A percentile compares a stretch with the other conserved stretches of the same genome.
Evolutionary conservation across 2,797 vertebrate genomes (phyloP).

Genomic region (Pangasius macronema): DNA sequence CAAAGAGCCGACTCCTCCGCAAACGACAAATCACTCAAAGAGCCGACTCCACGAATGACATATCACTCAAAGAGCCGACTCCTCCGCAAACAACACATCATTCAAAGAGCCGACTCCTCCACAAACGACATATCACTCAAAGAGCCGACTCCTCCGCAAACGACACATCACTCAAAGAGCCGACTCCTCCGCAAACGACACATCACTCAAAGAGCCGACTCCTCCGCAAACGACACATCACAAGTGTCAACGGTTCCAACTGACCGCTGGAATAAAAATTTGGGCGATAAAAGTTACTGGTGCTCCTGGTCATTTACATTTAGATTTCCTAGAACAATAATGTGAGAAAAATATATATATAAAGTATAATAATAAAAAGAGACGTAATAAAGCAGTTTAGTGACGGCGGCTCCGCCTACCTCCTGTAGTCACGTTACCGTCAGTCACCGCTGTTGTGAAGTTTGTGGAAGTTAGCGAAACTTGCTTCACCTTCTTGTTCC

Average conservation of each 20-base stretch:
- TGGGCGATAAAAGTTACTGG: neutral
- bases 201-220: neutral
- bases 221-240: neutral
- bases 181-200: neutral
- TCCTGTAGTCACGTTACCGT: constrained; percentile 28
- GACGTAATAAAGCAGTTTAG: neutral
- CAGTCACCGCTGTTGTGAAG: neutral
- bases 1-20: neutral
- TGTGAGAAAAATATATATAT: neutral
- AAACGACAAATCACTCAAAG: neutral
- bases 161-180: neutral
- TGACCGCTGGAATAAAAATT: neutral
- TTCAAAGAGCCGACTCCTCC: neutral
- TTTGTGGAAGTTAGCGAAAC: constrained; percentile 22
- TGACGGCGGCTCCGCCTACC: neutral
- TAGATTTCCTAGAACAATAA: too few relatives aligned
- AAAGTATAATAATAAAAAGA: neutral
- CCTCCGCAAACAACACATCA: neutral
- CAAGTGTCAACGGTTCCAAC: neutral
- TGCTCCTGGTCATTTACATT: neutral
- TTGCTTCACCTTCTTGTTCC: neutral
- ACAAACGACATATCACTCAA: neutral
- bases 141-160: neutral
- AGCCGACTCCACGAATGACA: neutral
- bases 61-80: neutral